Evolutionary conservation across 2,113 vertebrate species (phyloP), one percentile per base, ranked within the genome.

Genomic region (Forbesichthys papilliferus): DNA sequence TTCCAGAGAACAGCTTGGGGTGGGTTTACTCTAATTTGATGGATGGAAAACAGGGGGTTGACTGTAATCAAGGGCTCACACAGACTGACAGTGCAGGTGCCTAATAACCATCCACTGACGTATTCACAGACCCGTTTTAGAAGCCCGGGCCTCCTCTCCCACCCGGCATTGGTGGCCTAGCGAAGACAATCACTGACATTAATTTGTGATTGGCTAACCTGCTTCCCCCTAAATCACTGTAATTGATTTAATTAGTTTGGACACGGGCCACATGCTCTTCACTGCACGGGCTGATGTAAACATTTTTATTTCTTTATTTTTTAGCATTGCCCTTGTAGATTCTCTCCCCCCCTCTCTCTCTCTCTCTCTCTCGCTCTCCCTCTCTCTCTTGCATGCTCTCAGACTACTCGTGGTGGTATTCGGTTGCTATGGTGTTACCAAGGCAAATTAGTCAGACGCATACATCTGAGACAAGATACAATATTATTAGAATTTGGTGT

Each of bases 231-330:
- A 86, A 91, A 92, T 91, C 65, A 89, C 81, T 83, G 82, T 88
- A 88, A 91, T 92, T 87, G 70, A 89, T 81, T 92, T 66, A 90
- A 92, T 92, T 91, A 89, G 88, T 90, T 91, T 90, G 86, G 84
- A 89, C 86, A 80, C 59, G 34, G 77, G 90, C 90, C 90, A 90
- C 59, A 55, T 75, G 78, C 59, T 18, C 14, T 53, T 75, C 59
- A 3, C 59, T 78, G 48, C 68, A 66, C 33, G 11, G 34, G 61
- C 57, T 42, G 48, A 64, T 64, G 52, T 57, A 63, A 80, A 77
- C 33, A 54, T n/a, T 54, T 66, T 72, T 34, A 0, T 49, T 57
- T 8, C 7, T n/a, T 27, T 66, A 49, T 9, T 55, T 48, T 16
- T 52, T 60, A 36, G 1, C 12, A 27, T 51, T 46, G 16, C n/a